Evolutionary conservation across 2,888 invertebrate genomes (phyloP).

Genomic region (Gisinianus flammeolus): DNA sequence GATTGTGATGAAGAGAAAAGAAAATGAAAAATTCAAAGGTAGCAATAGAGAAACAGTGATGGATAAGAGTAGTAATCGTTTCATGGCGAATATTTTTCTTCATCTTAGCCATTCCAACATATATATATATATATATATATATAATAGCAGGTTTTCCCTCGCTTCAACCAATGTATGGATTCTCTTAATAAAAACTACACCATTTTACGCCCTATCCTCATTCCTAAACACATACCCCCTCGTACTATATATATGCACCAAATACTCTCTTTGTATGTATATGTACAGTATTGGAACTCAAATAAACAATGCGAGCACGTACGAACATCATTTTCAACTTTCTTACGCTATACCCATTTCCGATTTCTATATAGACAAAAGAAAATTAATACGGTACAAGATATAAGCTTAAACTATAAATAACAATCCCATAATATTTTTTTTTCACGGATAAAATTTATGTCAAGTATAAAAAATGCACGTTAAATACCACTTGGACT

Average conservation of each 20-base stretch:
- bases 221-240: background rate
- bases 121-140: too few species aligned
- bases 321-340: too few species aligned
- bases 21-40: slow-evolving; percentile 57
- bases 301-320: too few species aligned
- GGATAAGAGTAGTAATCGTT: slow-evolving; percentile 48
- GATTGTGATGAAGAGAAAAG: slow-evolving; percentile 42
- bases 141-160: background rate
- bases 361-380: background rate
- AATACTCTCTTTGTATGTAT: too few species aligned
- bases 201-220: background rate
- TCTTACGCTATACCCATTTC: background rate
- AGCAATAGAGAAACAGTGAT: slow-evolving; percentile 53
- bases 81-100: slow-evolving; percentile 38
- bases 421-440: too few species aligned
- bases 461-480: too few species aligned
- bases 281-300: too few species aligned
- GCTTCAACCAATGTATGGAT: too few species aligned
- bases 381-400: background rate
- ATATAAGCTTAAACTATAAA: background rate
- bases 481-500: too few species aligned
- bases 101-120: slow-evolving; percentile 10
- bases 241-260: background rate
- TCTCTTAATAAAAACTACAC: too few species aligned
- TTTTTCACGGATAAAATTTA: too few species aligned